phyloP scores from a whole-genome alignment of 1,140 invertebrate genomes.

The Orius insidiosus region DNA sequence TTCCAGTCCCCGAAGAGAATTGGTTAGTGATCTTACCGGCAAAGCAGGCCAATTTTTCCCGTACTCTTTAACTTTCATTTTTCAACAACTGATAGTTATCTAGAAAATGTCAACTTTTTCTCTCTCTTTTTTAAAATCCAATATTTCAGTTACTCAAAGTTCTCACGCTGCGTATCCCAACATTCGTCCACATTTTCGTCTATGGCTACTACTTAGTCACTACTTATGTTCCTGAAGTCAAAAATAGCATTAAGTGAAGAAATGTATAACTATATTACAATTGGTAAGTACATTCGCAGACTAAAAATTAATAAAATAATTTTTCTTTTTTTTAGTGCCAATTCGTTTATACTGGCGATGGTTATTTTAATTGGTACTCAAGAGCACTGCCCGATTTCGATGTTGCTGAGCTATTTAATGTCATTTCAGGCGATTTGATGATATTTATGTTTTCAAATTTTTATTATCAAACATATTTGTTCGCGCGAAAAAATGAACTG shows the following conservation, averaged over 20 bases:
- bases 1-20: too few species aligned
- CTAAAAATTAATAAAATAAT: conserved; percentile 18
- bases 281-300: conserved; percentile 26
- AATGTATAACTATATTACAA: conserved; percentile 51
- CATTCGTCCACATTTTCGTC: conserved; percentile 46
- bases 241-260: conserved; percentile 49
- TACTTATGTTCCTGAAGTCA: conserved; percentile 33
- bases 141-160: conserved; percentile 28
- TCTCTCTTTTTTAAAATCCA: too few species aligned
- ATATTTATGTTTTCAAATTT: too few species aligned
- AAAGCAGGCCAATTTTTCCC: too few species aligned
- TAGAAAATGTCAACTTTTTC: too few species aligned
- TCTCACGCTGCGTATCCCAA: conserved; percentile 33
- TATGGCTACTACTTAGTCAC: conserved; percentile 55
- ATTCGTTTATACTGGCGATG: conserved; percentile 47
- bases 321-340: conserved; percentile 55
- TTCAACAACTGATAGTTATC: too few species aligned
- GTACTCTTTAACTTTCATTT: too few species aligned
- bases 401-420: conserved; percentile 22
- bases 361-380: conserved; percentile 44
- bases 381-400: conserved; percentile 52
- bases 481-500: too few species aligned
- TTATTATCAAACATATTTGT: too few species aligned
- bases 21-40: too few species aligned
- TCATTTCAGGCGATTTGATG: too few species aligned